Conservation (phyloP, 2,888 invertebrate species). For the Caenorhabditis imperialis region DNA sequence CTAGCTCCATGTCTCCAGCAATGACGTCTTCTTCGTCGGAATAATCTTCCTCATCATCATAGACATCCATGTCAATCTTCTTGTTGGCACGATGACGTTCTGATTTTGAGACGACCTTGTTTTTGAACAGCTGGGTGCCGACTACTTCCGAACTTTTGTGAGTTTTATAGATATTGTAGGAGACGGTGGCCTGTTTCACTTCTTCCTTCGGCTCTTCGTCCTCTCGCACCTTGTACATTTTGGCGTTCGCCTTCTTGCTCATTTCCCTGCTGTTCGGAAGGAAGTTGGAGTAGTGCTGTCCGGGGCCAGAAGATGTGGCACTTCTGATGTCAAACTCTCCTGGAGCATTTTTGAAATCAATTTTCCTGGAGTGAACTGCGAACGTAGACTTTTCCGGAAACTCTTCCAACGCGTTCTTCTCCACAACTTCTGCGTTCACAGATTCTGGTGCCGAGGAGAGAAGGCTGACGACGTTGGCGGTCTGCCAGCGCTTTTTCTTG, state of each 20-base stretch:
- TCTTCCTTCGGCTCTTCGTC: slow-evolving; percentile 8
- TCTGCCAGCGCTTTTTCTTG: slow-evolving; percentile 30
- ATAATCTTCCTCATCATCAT: slow-evolving; percentile 11
- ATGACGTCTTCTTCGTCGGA: slow-evolving; percentile 10
- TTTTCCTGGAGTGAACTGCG: slow-evolving; percentile 8
- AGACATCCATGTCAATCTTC: slow-evolving; percentile 17
- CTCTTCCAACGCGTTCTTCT: slow-evolving; percentile 19
- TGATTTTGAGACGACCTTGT: slow-evolving; percentile 14
- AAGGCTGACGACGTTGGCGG: slow-evolving; percentile 3
- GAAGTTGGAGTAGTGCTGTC: slow-evolving; percentile 29
- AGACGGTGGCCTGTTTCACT: not conserved
- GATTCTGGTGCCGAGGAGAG: slow-evolving; percentile 8
- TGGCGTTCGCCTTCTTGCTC: slow-evolving; percentile 24
- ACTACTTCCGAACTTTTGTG: slow-evolving; percentile 18
- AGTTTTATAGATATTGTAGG: slow-evolving; percentile 37
- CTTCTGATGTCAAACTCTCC: slow-evolving; percentile 30
- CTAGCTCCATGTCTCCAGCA: not conserved
- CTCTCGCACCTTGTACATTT: not conserved
- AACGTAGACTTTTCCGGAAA: slow-evolving; percentile 8
- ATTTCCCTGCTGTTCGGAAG: slow-evolving; percentile 4
- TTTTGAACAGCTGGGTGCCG: slow-evolving; percentile 23
- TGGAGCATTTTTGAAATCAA: not conserved
- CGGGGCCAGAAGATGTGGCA: slow-evolving; percentile 32
- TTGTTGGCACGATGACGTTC: slow-evolving; percentile 12
- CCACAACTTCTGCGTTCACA: slow-evolving; percentile 26